A percentile compares a stretch with the other conserved stretches of the same genome.
phyloP scores from a whole-genome alignment of 2,797 vertebrate genomes.

The Poeciliopsis gracilis region DNA sequence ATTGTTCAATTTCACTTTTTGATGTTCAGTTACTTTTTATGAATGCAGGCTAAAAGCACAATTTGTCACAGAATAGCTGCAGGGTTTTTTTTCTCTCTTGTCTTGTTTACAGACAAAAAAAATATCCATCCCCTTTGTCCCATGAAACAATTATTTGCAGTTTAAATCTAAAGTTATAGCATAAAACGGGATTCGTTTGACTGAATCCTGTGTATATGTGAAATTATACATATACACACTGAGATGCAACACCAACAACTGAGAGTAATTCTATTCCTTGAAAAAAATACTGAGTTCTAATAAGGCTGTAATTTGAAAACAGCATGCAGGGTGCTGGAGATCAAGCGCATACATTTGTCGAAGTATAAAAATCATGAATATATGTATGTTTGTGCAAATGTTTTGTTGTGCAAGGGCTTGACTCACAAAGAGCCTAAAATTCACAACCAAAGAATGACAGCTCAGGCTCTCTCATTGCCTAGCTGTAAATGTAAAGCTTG shows the following conservation, averaged over 20 bases:
- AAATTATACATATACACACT: not conserved
- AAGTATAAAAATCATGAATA: conserved; percentile 60
- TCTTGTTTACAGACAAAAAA: conserved; percentile 7
- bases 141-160: conserved; percentile 6
- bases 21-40: conserved; percentile 61
- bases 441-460: conserved; percentile 50
- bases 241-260: conserved; percentile 25
- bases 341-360: conserved; percentile 32
- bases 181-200: not conserved
- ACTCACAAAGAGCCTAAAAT: conserved; percentile 48
- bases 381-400: conserved; percentile 61
- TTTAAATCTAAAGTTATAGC: conserved; percentile 19
- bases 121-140: conserved; percentile 5
- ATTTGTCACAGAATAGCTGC: conserved; percentile 59
- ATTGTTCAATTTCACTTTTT: conserved; percentile 45
- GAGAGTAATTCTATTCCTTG: conserved; percentile 51
- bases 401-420: conserved; percentile 32
- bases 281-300: conserved; percentile 48
- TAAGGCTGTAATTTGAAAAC: conserved; percentile 52
- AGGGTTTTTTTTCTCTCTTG: conserved; percentile 20
- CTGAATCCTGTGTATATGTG: too few species aligned
- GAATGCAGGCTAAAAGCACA: conserved; percentile 49
- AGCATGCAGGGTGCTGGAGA: conserved; percentile 36
- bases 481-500: conserved; percentile 37
- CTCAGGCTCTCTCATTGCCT: conserved; percentile 42